Base-by-base conservation (phyloP, 2,888 invertebrate genomes). In the Mylabris sibirica region DNA sequence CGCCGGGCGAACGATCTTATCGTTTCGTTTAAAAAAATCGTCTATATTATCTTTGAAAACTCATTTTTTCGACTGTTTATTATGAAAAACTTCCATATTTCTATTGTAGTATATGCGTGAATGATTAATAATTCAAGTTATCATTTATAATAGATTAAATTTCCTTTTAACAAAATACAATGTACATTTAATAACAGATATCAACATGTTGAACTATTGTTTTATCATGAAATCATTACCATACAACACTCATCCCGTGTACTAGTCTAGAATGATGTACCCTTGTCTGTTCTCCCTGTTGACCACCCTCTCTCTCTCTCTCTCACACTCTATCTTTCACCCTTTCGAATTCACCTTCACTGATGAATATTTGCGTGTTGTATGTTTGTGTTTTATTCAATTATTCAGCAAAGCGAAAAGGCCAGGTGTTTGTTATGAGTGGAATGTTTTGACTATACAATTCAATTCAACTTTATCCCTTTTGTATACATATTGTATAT, bases 61-160 rank as follows among this genome's bases (percentile, higher is more conserved):
- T 38, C 38, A 14, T 6, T 38, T 38, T 38, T 11, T 30, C 30
- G 8, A 4, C 30, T 8, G 4, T 30, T 30, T 30, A 30, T 4
- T 30, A 4, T 4, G 30, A 30, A 38, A 14, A 38, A 12, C 14
- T 12, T 12, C 38, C 1, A 11, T 12, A 35, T 35, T 35, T 11
- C 3, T n/a, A 17, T 38, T 38, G 38, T 12, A 38, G 12, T 38
- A 38, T 6, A 38, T 38, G 38, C 8, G 30, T 8, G 8, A 12
- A 38, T 44, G 44, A 44, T 44, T 44, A 44, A 44, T 44, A n/a
- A 17, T 44, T 44, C n/a, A 17, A 8, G n/a, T 44, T 44, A 17
- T 44, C 44, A 44, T 44, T 44, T 17, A 44, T 44, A 44, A 44
- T 44, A n/a, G 8, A 44, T 44, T 44, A 44, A n/a, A 44, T 44